A percentile compares a stretch with the other conserved stretches of the same genome.
These are phyloP conservation scores for Phocides pigmalion DNA, from an alignment of 1,140 invertebrate species.

Conservation along the genomic window DNA sequence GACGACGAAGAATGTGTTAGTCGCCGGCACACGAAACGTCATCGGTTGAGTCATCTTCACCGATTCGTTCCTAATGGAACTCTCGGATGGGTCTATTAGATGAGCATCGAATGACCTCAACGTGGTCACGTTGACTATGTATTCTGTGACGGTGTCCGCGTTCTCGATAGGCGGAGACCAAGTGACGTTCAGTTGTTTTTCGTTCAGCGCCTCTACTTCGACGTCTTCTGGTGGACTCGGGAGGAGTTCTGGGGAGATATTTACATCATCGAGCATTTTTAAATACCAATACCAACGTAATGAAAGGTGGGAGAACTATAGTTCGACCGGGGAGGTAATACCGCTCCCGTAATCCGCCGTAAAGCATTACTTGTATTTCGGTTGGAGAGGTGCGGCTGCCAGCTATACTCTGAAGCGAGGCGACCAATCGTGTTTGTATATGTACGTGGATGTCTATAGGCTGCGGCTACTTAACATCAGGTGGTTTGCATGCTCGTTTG, in stretches of 20 bases:
- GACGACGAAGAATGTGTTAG: conserved; percentile 85
- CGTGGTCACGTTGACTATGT: conserved; percentile 89
- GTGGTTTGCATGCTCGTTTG: too few relatives aligned
- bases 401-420: too few relatives aligned
- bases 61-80: conserved; percentile 56
- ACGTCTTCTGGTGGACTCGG: conserved; percentile 89
- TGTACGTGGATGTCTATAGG: too few relatives aligned
- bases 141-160: conserved; percentile 86
- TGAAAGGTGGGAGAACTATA: too few relatives aligned
- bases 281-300: too few relatives aligned
- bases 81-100: conserved; percentile 78
- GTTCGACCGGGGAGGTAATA: too few relatives aligned
- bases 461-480: too few relatives aligned
- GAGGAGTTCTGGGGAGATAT: conserved; percentile 85
- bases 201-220: conserved; percentile 88
- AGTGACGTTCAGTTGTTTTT: conserved; percentile 87
- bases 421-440: too few relatives aligned
- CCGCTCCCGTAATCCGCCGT: too few relatives aligned
- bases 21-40: conserved; percentile 81
- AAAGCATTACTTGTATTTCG: too few relatives aligned
- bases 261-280: too few relatives aligned
- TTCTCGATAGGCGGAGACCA: conserved; percentile 88
- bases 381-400: too few relatives aligned
- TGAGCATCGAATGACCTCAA: conserved; percentile 87
- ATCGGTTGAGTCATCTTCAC: conserved; percentile 53